Evolutionary conservation across 2,888 invertebrate species (phyloP).

Genomic region (Labia minor): DNA sequence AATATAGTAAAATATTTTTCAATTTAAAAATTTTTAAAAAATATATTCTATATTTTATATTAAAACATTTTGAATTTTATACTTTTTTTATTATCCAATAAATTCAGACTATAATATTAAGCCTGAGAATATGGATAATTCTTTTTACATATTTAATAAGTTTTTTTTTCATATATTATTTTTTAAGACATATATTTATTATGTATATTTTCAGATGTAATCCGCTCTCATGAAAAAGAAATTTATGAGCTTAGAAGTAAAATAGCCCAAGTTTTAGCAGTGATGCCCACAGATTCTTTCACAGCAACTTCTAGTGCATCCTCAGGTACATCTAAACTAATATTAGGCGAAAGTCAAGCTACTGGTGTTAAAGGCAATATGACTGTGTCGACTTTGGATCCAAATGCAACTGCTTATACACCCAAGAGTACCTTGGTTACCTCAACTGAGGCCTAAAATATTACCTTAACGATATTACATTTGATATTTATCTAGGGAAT

Average conservation of each 20-base stretch:
- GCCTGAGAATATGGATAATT: no score
- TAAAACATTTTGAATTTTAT: no score
- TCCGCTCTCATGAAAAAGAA: conserved; percentile 79
- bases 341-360: conserved; percentile 40
- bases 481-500: neutral
- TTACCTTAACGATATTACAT: conserved; percentile 28
- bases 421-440: conserved; percentile 59
- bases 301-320: conserved; percentile 40
- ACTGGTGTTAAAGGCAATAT: conserved; percentile 29
- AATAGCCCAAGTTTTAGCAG: conserved; percentile 86
- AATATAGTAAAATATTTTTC: no score
- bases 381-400: conserved; percentile 56
- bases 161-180: conserved; percentile 14
- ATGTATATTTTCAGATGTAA: conserved; percentile 49
- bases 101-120: no score
- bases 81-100: no score
- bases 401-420: conserved; percentile 84
- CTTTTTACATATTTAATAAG: neutral
- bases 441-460: conserved; percentile 45
- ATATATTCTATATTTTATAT: no score
- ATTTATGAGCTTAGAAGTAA: conserved; percentile 81
- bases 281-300: conserved; percentile 69
- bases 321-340: conserved; percentile 49
- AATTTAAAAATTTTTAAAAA: no score
- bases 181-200: neutral